Percentiles rank a stretch among this genome's conserved stretches.
phyloP scores from a whole-genome alignment of 2,797 vertebrate species.

The Cichlasoma orientale region DNA sequence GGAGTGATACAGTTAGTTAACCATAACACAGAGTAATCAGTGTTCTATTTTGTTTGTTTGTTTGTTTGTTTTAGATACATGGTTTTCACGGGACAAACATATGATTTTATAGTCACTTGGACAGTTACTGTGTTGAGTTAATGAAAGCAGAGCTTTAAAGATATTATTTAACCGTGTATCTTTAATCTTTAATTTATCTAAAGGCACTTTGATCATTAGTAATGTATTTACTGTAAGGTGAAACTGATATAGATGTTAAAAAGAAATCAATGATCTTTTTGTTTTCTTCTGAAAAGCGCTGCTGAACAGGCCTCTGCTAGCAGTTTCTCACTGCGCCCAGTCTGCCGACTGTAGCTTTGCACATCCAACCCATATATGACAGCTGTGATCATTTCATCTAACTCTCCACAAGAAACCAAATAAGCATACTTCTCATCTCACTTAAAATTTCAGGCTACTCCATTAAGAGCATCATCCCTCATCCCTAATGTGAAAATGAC shows the following conservation, averaged over 20 bases:
- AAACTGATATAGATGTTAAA: neutral
- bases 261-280: neutral
- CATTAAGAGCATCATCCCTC: slow-evolving; percentile 9
- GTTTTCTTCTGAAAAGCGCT: neutral
- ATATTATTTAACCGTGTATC: rapidly evolving
- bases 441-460: neutral
- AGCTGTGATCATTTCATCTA: neutral
- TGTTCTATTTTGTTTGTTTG: too few relatives aligned
- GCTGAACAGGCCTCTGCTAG: neutral
- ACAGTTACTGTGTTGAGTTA: neutral
- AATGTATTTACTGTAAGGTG: neutral
- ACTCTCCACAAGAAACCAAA: neutral
- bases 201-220: neutral
- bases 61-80: neutral
- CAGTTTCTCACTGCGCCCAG: neutral
- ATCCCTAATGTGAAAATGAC: neutral
- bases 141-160: neutral
- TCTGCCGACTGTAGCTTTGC: neutral
- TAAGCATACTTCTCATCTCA: neutral
- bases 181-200: too few relatives aligned
- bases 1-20: neutral
- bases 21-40: too few relatives aligned
- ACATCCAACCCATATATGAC: neutral
- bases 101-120: neutral
- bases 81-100: too few relatives aligned